These are phyloP conservation scores for Cyanoliseus patagonus DNA, from an alignment of 2,113 vertebrate species.

Conservation along the genomic window DNA sequence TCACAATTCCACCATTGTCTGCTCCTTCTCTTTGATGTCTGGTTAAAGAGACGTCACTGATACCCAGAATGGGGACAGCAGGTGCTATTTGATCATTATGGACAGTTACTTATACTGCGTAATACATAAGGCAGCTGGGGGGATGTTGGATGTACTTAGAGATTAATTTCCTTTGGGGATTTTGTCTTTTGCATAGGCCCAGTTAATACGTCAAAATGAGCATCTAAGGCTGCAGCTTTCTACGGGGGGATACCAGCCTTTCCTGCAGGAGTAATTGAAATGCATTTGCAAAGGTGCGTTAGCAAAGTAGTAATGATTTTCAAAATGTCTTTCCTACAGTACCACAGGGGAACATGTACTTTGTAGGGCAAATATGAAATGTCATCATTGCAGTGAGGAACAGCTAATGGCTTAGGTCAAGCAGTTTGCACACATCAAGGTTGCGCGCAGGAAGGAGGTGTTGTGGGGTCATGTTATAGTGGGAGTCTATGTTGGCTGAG, in stretches of 20 bases:
- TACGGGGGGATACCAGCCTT: neutral
- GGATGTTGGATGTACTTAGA: slow-evolving; percentile 32
- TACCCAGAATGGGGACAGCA: slow-evolving; percentile 46
- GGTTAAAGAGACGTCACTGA: slow-evolving; percentile 42
- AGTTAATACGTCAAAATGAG: neutral
- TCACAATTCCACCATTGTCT: slow-evolving; percentile 64
- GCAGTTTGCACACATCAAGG: accelerated
- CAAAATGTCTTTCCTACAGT: neutral
- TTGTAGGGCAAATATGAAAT: neutral
- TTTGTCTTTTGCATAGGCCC: slow-evolving; percentile 13
- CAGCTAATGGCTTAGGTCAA: accelerated
- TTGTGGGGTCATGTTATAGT: accelerated
- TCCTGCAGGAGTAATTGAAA: neutral
- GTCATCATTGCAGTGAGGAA: neutral
- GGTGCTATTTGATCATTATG: slow-evolving; percentile 21
- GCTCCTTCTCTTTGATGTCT: slow-evolving; percentile 59
- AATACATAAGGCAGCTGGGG: slow-evolving; percentile 41
- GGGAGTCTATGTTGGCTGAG: neutral
- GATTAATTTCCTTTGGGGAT: slow-evolving; percentile 49
- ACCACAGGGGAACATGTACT: neutral
- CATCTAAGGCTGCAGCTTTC: neutral
- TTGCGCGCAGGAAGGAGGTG: accelerated
- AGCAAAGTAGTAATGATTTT: neutral
- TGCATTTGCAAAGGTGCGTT: neutral
- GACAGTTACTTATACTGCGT: slow-evolving; percentile 19